A percentile compares a stretch with the other conserved stretches of the same genome.
phyloP scores from a whole-genome alignment of 1,140 invertebrate species.

The Orchestia grillus region DNA sequence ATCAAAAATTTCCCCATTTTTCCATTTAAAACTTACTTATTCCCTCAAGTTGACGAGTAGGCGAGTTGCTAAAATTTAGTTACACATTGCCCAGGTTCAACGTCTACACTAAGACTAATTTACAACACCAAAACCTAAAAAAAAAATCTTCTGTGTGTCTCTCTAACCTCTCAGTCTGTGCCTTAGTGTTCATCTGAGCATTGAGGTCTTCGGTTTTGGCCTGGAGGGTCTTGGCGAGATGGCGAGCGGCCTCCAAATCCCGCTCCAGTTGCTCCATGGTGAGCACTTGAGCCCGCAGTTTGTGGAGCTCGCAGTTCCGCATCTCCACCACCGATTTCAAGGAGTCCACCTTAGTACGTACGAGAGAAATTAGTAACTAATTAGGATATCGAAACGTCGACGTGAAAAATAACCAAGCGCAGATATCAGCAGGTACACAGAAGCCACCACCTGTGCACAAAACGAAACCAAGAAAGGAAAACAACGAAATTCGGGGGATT shows the following conservation, averaged over 20 bases:
- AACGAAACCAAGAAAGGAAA: background rate
- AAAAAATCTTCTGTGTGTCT: background rate
- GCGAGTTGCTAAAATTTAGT: background rate
- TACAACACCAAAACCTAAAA: background rate
- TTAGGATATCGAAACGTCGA: background rate
- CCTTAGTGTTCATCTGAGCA: constrained; percentile 77
- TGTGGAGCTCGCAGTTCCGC: constrained; percentile 76
- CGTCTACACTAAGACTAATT: background rate
- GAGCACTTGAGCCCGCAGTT: constrained; percentile 78
- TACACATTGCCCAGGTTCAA: background rate
- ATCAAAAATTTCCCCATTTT: background rate
- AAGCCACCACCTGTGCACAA: background rate
- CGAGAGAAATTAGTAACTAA: background rate
- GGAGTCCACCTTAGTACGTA: constrained; percentile 62
- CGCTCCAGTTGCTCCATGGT: constrained; percentile 74
- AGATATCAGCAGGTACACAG: background rate
- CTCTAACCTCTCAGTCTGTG: constrained; percentile 64
- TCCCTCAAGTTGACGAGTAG: no score
- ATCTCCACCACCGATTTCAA: constrained; percentile 67
- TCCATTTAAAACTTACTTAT: background rate
- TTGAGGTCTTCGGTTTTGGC: constrained; percentile 80
- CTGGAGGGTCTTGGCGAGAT: constrained; percentile 75
- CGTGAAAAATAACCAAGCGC: background rate
- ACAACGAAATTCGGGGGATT: background rate
- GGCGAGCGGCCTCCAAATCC: constrained; percentile 74